Evolutionary conservation across 2,797 vertebrate genomes (phyloP), one percentile per base, ranked within the genome.

Genomic region (Parauchenoglanis punctatus): DNA sequence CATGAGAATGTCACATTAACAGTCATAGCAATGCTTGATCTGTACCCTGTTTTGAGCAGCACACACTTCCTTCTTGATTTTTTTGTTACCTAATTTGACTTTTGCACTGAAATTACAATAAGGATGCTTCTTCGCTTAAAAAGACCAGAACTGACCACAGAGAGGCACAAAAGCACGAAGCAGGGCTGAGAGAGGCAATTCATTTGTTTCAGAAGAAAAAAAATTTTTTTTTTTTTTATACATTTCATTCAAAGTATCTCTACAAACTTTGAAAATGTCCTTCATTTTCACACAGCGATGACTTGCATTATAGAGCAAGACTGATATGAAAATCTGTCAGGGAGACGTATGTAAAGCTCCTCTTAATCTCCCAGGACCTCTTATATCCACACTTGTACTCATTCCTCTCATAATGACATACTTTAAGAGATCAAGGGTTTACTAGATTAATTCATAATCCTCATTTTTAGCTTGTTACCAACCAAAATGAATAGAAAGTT

Each of bases 31-130:
- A 40, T 52, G 84, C 83, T 70, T 87, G 77, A 86, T 86, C 56
- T 31, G 87, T 88, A 90, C 88, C 89, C 89, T 90, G 90, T 89
- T 52, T 80, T 84, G 40, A 85, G 73, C 80, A 85, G 87, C 82
- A 85, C 81, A 73, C 18, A 68, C 80, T 88, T 87, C 35, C 78
- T 88, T 80, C 90, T 35, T 72, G 17, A 20, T 56, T 80, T 54
- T 40, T 80, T 70, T 59, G 1, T 44, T 68, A 40, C 65, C 65
- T 67, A 78, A 80, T 87, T 68, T 31, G 81, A 76, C 80, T 78
- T 90, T 81, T 80, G 72, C 58, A 87, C 63, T 83, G n/a, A 83
- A 86, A 85, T 40, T 86, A 83, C 86, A 90, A 44, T 59, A 90
- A 75, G 28, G 52, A 86, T 46, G 44, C 73, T 52, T 81, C 40